phyloP scores from a whole-genome alignment of 2,888 invertebrate species.

The Muscina levida region DNA sequence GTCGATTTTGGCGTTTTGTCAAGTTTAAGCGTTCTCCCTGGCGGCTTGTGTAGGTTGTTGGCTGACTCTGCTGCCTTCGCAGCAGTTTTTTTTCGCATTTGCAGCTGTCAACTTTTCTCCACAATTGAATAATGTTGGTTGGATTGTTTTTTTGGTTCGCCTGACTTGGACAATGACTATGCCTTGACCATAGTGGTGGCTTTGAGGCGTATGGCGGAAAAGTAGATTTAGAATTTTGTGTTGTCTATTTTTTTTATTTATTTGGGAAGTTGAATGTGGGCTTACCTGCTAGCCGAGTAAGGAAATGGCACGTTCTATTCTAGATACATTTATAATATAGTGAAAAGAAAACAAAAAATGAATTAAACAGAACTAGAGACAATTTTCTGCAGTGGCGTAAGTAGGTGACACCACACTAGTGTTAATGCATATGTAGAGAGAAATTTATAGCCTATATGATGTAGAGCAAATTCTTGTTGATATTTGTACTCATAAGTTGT shows the following conservation, averaged over 20 bases:
- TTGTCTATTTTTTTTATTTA: background rate
- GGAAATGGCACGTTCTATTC: conserved; percentile 23
- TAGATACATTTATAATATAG: no score
- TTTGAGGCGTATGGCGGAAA: no score
- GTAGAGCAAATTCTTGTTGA: no score
- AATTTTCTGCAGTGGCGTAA: no score
- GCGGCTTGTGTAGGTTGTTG: conserved; percentile 50
- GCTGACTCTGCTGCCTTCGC: background rate
- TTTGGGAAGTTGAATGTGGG: conserved; percentile 19
- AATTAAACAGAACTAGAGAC: no score
- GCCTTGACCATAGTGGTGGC: background rate
- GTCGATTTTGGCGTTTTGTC: conserved; percentile 55
- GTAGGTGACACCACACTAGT: no score
- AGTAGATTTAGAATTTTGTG: conserved; percentile 9
- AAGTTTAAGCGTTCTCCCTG: conserved; percentile 29
- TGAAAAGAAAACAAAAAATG: no score
- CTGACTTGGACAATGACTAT: no score
- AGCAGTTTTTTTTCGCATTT: conserved; percentile 1
- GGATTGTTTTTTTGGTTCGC: conserved; percentile 6
- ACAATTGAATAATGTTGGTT: conserved; percentile 21
- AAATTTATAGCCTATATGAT: no score
- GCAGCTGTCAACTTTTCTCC: conserved; percentile 36
- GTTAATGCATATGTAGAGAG: no score
- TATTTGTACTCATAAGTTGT: no score
- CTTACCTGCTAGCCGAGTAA: background rate